Conservation (phyloP, 2,113 vertebrate species). For the Rhinichthys klamathensis region DNA sequence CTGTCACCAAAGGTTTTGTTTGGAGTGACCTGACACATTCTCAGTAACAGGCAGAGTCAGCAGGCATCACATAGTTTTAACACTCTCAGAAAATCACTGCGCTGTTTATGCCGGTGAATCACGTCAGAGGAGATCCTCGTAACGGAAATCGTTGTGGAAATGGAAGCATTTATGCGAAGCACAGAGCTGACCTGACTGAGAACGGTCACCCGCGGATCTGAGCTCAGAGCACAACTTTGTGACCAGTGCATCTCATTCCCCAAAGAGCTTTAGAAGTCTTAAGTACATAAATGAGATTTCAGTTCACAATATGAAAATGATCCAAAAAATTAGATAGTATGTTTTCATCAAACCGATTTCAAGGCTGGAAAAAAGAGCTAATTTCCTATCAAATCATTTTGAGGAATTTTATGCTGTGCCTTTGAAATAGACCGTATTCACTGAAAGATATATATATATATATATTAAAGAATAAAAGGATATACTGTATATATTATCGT, state of each 20-base stretch:
- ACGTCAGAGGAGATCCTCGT: background rate
- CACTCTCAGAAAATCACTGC: background rate
- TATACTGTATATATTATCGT: too few relatives aligned
- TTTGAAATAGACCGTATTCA: background rate
- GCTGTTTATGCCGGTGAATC: constrained; percentile 23
- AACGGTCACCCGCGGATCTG: background rate
- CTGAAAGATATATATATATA: constrained; percentile 21
- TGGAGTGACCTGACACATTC: background rate
- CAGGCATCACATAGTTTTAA: constrained; percentile 3
- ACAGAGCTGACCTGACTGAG: background rate
- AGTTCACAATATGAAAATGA: background rate
- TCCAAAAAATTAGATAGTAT: background rate
- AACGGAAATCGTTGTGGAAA: background rate
- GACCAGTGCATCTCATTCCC: background rate
- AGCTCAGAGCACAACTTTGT: too few relatives aligned
- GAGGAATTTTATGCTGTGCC: background rate
- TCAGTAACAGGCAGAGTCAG: constrained; percentile 13
- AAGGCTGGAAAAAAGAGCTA: background rate
- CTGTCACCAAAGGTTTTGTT: constrained; percentile 23
- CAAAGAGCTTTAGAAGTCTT: constrained; percentile 12
- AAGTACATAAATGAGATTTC: constrained; percentile 14
- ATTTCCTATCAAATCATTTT: background rate
- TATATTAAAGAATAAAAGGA: too few relatives aligned
- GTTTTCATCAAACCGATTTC: background rate
- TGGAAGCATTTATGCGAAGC: constrained; percentile 16